Conservation (phyloP, 2,797 vertebrate species). For the Vireo griseus region DNA sequence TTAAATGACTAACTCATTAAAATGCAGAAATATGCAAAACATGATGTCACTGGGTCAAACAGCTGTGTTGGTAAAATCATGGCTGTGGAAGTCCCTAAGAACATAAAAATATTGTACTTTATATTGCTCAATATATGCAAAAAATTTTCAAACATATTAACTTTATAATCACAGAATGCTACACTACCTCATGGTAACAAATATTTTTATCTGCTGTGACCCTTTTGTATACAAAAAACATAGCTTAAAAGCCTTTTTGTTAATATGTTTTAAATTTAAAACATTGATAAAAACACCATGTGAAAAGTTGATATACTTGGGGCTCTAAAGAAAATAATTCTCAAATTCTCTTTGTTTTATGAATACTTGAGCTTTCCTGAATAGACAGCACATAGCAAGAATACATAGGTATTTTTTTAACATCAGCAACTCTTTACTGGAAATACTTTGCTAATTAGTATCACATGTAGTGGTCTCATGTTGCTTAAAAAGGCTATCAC, state of each 20-base stretch:
- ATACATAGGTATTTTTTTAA: conserved; percentile 24
- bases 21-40: conserved; percentile 78
- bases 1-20: conserved; percentile 76
- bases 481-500: conserved; percentile 23
- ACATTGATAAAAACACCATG: neutral
- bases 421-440: conserved; percentile 51
- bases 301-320: neutral
- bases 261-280: conserved; percentile 14
- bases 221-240: conserved; percentile 61
- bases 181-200: conserved; percentile 61
- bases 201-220: conserved; percentile 70
- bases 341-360: neutral
- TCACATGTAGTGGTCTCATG: neutral
- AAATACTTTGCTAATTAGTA: conserved; percentile 39
- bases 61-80: conserved; percentile 76
- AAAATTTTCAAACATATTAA: conserved; percentile 75
- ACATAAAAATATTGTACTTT: conserved; percentile 77
- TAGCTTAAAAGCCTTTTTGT: conserved; percentile 38
- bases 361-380: conserved; percentile 10
- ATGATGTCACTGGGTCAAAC: conserved; percentile 77
- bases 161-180: conserved; percentile 74
- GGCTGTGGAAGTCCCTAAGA: conserved; percentile 70
- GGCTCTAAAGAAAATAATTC: neutral
- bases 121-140: conserved; percentile 74
- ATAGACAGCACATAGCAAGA: neutral